phyloP scores from a whole-genome alignment of 1,140 invertebrate species.

The Bombus polaris region DNA sequence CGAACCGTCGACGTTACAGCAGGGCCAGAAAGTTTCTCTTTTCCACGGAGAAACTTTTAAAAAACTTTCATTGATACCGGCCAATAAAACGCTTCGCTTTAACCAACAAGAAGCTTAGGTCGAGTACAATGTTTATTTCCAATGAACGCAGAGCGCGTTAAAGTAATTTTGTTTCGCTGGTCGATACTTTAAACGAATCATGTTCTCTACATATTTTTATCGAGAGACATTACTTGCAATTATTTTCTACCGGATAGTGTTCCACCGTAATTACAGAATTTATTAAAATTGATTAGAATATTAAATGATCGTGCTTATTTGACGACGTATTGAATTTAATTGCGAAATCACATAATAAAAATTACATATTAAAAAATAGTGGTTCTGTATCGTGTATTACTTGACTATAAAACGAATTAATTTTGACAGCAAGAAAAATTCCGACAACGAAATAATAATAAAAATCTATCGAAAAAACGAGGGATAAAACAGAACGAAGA shows the following conservation, averaged over 20 bases:
- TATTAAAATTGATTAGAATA: too few relatives aligned
- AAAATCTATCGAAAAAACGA: background rate
- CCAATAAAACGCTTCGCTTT: slow-evolving; percentile 16
- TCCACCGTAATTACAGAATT: too few relatives aligned
- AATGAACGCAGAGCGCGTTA: background rate
- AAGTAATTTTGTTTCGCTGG: background rate
- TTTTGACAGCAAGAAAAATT: background rate
- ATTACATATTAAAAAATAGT: too few relatives aligned
- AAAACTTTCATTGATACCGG: background rate
- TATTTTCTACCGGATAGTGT: too few relatives aligned
- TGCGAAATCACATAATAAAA: too few relatives aligned
- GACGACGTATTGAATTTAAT: too few relatives aligned
- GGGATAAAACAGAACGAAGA: background rate
- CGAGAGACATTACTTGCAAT: background rate
- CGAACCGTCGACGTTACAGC: background rate
- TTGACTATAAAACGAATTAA: too few relatives aligned
- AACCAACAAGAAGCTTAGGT: background rate
- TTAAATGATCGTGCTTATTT: too few relatives aligned
- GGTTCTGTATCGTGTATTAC: too few relatives aligned
- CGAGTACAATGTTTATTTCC: background rate
- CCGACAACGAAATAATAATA: background rate
- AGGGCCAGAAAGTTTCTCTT: background rate
- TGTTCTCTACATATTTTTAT: background rate
- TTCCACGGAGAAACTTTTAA: background rate
- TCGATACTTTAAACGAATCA: background rate